Conservation (phyloP, 2,113 vertebrate genomes). For the Budorcas taxicolor region DNA sequence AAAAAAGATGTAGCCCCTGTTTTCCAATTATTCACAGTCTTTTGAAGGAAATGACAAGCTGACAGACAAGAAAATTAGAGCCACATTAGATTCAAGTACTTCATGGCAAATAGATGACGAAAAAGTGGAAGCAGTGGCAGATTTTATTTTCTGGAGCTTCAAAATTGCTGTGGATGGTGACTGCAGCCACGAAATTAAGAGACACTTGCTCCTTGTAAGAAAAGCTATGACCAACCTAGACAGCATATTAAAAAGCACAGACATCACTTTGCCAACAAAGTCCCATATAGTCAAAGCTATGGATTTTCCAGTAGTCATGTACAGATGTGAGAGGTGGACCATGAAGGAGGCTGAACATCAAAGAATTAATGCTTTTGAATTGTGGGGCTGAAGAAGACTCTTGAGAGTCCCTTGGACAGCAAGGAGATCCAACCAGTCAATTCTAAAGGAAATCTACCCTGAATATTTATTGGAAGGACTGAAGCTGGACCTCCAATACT, state of each 20-base stretch:
- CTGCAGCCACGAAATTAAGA: not conserved
- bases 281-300: not conserved
- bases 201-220: not conserved
- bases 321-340: not conserved
- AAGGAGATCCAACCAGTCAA: not conserved
- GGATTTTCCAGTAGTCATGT: not conserved
- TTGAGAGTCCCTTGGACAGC: not conserved
- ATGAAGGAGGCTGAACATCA: not conserved
- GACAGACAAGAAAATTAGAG: slow-evolving; percentile 1
- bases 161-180: not conserved
- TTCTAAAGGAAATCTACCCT: not conserved
- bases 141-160: not conserved
- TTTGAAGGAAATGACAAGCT: slow-evolving; percentile 35
- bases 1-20: not conserved
- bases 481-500: not conserved
- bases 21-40: slow-evolving; percentile 31
- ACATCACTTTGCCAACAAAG: not conserved
- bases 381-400: not conserved
- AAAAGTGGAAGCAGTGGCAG: not conserved
- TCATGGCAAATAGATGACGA: not conserved
- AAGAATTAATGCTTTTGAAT: not conserved
- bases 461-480: not conserved
- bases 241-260: not conserved
- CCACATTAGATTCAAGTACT: not conserved
- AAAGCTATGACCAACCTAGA: not conserved